These are phyloP conservation scores for Drosophila auraria DNA, from an alignment of 1,140 invertebrate species.

Conservation along the genomic window DNA sequence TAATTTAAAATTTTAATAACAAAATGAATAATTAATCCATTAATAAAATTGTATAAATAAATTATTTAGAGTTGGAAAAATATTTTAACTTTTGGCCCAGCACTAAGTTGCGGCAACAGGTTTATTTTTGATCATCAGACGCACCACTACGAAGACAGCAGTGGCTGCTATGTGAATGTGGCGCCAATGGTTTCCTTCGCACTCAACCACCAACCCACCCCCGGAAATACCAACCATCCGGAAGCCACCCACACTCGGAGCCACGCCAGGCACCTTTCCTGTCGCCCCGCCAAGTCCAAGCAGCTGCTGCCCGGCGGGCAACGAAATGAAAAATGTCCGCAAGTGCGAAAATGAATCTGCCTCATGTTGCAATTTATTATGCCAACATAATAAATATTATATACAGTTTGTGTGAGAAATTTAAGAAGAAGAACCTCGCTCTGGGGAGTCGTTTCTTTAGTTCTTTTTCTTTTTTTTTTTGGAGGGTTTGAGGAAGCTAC, in stretches of 20 bases:
- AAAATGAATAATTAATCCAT: background rate
- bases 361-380: constrained; percentile 83
- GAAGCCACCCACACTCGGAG: background rate
- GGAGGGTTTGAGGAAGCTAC: constrained; percentile 15
- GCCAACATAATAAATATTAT: constrained; percentile 84
- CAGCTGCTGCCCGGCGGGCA: constrained; percentile 65
- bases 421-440: constrained; percentile 47
- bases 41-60: too few species aligned
- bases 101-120: constrained; percentile 59
- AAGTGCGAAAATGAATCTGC: constrained; percentile 83
- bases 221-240: constrained; percentile 1
- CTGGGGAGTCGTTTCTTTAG: constrained; percentile 27
- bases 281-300: constrained; percentile 43
- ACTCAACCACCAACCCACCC: constrained; percentile 22
- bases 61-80: background rate
- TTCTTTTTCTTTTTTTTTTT: constrained; percentile 9
- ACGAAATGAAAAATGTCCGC: constrained; percentile 80
- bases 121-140: constrained; percentile 41
- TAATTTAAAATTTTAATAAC: background rate
- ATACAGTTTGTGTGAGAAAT: constrained; percentile 74
- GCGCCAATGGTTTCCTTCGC: constrained; percentile 59
- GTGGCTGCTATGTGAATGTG: constrained; percentile 56
- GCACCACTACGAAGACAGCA: constrained; percentile 19
- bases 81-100: background rate
- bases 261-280: constrained; percentile 10